Evolutionary conservation across 2,113 vertebrate genomes (phyloP).

Genomic region (Todiramphus saurophagus): DNA sequence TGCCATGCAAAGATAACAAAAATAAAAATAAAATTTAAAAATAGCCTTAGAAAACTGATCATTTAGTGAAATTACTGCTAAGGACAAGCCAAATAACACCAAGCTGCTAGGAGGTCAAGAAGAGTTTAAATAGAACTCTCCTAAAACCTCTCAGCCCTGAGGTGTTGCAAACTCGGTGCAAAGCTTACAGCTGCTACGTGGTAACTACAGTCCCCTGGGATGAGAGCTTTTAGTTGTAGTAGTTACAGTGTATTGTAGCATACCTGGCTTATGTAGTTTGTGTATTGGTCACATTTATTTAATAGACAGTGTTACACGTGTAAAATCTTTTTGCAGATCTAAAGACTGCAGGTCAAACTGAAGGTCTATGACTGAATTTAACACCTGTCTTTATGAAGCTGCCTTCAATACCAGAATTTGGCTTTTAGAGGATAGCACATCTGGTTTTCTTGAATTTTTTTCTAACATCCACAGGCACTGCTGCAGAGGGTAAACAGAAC

Average conservation of each 20-base stretch:
- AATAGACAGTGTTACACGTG: neutral
- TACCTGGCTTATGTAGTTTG: no score
- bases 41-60: neutral
- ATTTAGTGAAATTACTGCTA: neutral
- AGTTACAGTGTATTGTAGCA: neutral
- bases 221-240: neutral
- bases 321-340: neutral
- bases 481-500: neutral
- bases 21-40: neutral
- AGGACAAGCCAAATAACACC: neutral
- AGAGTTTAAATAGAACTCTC: neutral
- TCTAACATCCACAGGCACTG: neutral
- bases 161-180: neutral
- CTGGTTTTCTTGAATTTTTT: neutral
- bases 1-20: neutral
- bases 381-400: neutral
- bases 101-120: neutral
- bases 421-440: neutral
- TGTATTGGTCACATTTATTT: neutral
- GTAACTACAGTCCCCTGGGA: neutral
- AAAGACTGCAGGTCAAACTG: neutral
- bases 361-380: rapidly evolving
- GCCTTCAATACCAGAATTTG: neutral
- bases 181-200: neutral
- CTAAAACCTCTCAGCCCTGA: neutral